These are phyloP conservation scores for Carabus problematicus DNA, from an alignment of 2,888 invertebrate species.

Conservation along the genomic window DNA sequence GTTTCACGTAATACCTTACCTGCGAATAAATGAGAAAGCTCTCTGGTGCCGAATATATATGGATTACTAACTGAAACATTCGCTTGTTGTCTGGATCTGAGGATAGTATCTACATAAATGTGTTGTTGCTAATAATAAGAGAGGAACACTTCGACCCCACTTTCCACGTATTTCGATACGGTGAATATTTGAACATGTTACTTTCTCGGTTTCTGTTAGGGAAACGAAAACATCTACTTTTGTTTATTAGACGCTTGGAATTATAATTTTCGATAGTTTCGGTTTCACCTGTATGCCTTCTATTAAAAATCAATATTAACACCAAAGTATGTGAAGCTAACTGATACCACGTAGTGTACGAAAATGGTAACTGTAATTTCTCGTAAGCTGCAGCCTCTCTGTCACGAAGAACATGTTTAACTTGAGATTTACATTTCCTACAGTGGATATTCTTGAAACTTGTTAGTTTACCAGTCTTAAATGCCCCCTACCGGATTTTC, in stretches of 20 bases:
- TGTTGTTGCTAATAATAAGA: conserved; percentile 7
- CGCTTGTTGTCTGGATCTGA: conserved; percentile 4
- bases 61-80: conserved; percentile 9
- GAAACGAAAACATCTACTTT: conserved; percentile 16
- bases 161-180: conserved; percentile 15
- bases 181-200: conserved; percentile 7
- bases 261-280: conserved; percentile 16
- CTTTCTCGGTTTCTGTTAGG: conserved; percentile 9
- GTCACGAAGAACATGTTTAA: conserved; percentile 14
- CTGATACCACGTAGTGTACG: conserved; percentile 1
- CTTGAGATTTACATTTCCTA: background rate
- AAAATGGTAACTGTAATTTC: conserved; percentile 9
- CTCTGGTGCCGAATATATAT: conserved; percentile 6
- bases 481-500: no score
- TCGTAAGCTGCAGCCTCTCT: background rate
- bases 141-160: conserved; percentile 15
- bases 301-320: conserved; percentile 24
- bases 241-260: background rate
- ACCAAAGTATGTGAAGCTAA: background rate
- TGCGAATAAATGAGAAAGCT: conserved; percentile 13
- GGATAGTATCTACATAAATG: conserved; percentile 11
- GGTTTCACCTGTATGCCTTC: conserved; percentile 20
- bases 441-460: no score
- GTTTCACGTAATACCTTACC: conserved; percentile 22
- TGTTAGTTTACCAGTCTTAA: no score